phyloP scores from a whole-genome alignment of 2,888 invertebrate species.

The Erannis defoliaria region DNA sequence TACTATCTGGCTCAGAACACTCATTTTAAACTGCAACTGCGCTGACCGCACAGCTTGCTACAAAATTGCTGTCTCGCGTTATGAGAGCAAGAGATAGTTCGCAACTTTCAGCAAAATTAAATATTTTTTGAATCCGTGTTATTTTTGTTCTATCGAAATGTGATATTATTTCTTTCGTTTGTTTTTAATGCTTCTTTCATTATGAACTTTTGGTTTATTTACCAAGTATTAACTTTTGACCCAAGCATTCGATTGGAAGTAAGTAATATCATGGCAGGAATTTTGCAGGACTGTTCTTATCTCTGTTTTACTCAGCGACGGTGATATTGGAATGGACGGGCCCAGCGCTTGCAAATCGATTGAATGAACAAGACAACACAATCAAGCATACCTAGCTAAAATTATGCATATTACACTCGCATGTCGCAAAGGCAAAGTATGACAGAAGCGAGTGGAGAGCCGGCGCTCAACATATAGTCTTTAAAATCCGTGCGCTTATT shows the following conservation, averaged over 20 bases:
- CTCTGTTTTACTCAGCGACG: neutral
- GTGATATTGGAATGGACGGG: too few relatives aligned
- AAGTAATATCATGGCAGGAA: neutral
- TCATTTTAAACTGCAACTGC: conserved; percentile 6
- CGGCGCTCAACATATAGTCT: too few relatives aligned
- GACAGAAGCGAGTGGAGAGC: too few relatives aligned
- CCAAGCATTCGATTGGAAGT: neutral
- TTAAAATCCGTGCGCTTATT: too few relatives aligned
- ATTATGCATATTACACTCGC: too few relatives aligned
- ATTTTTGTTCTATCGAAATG: conserved; percentile 7
- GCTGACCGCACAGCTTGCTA: neutral
- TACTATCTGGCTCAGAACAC: neutral
- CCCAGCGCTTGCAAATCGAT: too few relatives aligned
- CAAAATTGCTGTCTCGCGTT: conserved; percentile 11
- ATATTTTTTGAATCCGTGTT: conserved; percentile 8
- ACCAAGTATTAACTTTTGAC: too few relatives aligned
- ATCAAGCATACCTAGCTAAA: too few relatives aligned
- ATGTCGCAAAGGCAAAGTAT: too few relatives aligned
- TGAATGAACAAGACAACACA: too few relatives aligned
- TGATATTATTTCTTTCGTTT: conserved; percentile 10
- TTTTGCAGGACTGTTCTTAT: neutral
- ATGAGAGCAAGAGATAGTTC: conserved; percentile 4
- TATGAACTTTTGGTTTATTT: too few relatives aligned
- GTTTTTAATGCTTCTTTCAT: conserved; percentile 6
- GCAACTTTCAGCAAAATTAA: conserved; percentile 10